Evolutionary conservation across 2,797 vertebrate species (phyloP).

Genomic region (Siniperca undulata): DNA sequence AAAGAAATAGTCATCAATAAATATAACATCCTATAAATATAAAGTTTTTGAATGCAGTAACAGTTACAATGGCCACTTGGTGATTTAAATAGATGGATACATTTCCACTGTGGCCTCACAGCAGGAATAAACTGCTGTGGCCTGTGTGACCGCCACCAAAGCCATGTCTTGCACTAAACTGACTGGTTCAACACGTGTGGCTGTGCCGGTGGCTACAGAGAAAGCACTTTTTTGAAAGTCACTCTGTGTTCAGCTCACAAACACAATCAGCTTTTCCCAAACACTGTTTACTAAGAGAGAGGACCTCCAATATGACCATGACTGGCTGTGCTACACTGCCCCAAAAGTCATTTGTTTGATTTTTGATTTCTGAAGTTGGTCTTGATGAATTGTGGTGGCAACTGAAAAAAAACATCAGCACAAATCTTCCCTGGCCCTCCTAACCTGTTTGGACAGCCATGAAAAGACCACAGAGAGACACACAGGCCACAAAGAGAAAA

Average conservation of each 20-base stretch:
- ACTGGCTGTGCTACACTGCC: not conserved
- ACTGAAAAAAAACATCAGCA: not conserved
- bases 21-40: no score
- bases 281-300: not conserved
- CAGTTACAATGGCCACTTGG: no score
- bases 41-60: no score
- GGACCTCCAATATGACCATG: not conserved
- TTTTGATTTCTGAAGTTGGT: not conserved
- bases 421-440: not conserved
- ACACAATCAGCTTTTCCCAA: not conserved
- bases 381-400: not conserved
- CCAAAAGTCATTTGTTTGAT: not conserved
- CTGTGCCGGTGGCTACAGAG: not conserved
- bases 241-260: not conserved
- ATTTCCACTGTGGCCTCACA: no score
- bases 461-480: no score
- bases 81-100: not conserved
- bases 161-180: not conserved
- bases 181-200: not conserved
- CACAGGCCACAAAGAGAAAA: conserved; percentile 28
- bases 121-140: no score
- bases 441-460: conserved; percentile 51
- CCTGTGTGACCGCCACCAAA: not conserved
- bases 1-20: no score
- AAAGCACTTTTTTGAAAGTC: not conserved